A percentile compares a stretch with the other conserved stretches of the same genome.
Conservation (phyloP, 2,797 vertebrate species). For the Megaceryle alcyon region DNA sequence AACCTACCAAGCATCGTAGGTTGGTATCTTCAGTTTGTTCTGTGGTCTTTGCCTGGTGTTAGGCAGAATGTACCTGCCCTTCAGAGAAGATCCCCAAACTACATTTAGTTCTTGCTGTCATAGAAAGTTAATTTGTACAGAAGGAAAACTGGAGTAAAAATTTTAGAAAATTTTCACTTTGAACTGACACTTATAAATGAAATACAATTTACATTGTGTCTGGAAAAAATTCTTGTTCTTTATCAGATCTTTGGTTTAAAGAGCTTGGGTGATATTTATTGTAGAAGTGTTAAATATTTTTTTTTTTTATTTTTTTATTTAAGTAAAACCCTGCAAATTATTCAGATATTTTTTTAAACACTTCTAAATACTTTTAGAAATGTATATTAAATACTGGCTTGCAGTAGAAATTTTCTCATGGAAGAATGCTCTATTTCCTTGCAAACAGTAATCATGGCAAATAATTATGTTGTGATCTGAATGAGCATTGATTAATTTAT, state of each 20-base stretch:
- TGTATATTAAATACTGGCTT: background rate
- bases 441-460: background rate
- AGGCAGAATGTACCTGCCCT: accelerated
- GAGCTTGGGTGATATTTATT: background rate
- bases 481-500: background rate
- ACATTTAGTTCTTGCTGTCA: background rate
- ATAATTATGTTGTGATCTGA: background rate
- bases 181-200: background rate
- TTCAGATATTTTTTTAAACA: background rate
- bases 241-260: background rate
- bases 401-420: background rate
- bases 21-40: background rate
- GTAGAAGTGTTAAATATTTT: background rate
- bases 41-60: background rate
- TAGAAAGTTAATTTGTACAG: background rate
- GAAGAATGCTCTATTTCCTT: background rate
- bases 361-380: background rate
- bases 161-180: background rate
- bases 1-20: background rate
- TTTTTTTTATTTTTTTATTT: background rate
- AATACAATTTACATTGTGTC: background rate
- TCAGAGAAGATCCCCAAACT: background rate
- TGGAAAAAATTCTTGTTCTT: background rate
- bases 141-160: background rate
- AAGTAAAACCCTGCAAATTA: background rate